A percentile compares a stretch with the other conserved stretches of the same genome.
phyloP scores from a whole-genome alignment of 2,888 invertebrate species.

The Cheilosia soror region DNA sequence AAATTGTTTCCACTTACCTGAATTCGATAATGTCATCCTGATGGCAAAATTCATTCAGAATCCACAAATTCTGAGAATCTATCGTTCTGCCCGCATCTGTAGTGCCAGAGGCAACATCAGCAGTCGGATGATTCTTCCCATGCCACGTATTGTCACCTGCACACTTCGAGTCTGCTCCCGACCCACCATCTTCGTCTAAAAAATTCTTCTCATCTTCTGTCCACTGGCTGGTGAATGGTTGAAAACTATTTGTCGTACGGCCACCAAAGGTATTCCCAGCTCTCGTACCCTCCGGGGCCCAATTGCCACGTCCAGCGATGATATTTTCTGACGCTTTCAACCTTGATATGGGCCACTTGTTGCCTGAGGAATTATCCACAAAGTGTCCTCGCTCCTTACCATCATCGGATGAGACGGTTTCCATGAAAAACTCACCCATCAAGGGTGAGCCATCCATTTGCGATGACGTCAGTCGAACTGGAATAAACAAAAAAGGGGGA shows the following conservation, averaged over 20 bases:
- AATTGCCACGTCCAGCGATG: conserved; percentile 71
- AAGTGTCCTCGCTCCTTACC: conserved; percentile 79
- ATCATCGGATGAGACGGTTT: conserved; percentile 77
- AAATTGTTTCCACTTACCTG: conserved; percentile 76
- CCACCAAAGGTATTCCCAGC: conserved; percentile 45
- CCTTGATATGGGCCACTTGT: conserved; percentile 80
- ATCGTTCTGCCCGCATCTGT: conserved; percentile 51
- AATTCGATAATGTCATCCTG: conserved; percentile 78
- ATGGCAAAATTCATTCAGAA: conserved; percentile 79
- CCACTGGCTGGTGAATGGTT: conserved; percentile 62
- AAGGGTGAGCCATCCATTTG: conserved; percentile 71
- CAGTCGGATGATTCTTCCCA: conserved; percentile 49
- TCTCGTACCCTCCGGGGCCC: conserved; percentile 54
- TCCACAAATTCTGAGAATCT: conserved; percentile 78
- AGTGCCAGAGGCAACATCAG: not conserved
- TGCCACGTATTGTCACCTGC: conserved; percentile 78
- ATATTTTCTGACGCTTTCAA: conserved; percentile 77
- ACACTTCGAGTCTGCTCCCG: conserved; percentile 69
- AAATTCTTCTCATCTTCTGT: conserved; percentile 59
- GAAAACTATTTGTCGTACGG: conserved; percentile 62
- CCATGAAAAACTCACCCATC: conserved; percentile 78
- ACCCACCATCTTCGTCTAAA: conserved; percentile 58
- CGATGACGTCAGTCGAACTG: conserved; percentile 74
- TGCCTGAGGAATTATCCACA: conserved; percentile 77
- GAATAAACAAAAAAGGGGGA: conserved; percentile 47